Evolutionary conservation across 2,888 invertebrate species (phyloP).

Genomic region (Napeogenes inachia): DNA sequence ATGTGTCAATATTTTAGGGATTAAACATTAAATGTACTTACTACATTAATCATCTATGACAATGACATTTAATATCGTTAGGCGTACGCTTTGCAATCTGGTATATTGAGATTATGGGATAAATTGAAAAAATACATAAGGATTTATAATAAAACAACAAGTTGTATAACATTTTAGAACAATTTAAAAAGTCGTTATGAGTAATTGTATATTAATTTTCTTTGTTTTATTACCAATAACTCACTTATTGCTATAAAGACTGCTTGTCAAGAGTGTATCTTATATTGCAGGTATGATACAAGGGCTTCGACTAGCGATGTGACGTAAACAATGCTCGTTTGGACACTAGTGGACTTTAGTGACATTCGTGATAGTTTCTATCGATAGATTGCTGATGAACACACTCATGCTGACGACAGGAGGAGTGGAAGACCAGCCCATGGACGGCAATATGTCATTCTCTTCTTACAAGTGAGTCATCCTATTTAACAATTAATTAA

Average conservation of each 20-base stretch:
- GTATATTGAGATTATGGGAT: background rate
- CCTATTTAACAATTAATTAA: no score
- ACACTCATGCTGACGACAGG: slow-evolving; percentile 72
- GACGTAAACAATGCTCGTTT: slow-evolving; percentile 27
- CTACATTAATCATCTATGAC: slow-evolving; percentile 21
- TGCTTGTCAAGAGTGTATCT: background rate
- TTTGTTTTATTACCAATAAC: background rate
- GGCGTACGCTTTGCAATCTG: background rate
- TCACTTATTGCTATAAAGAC: background rate
- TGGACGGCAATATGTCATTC: slow-evolving; percentile 70
- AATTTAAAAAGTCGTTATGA: no score
- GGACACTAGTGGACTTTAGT: slow-evolving; percentile 4
- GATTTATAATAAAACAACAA: background rate
- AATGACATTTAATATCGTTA: slow-evolving; percentile 20
- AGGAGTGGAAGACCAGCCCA: slow-evolving; percentile 67
- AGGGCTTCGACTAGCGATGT: slow-evolving; percentile 54
- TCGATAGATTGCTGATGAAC: slow-evolving; percentile 57
- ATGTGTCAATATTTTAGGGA: slow-evolving; percentile 31
- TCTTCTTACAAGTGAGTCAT: slow-evolving; percentile 69
- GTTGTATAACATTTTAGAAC: no score
- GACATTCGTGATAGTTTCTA: slow-evolving; percentile 9
- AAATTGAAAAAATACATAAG: background rate
- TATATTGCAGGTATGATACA: slow-evolving; percentile 48
- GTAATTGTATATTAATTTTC: background rate
- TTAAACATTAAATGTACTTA: slow-evolving; percentile 21